Evolutionary conservation across 2,113 vertebrate species (phyloP), one percentile per base, ranked within the genome.

Genomic region (Lepus timidus): DNA sequence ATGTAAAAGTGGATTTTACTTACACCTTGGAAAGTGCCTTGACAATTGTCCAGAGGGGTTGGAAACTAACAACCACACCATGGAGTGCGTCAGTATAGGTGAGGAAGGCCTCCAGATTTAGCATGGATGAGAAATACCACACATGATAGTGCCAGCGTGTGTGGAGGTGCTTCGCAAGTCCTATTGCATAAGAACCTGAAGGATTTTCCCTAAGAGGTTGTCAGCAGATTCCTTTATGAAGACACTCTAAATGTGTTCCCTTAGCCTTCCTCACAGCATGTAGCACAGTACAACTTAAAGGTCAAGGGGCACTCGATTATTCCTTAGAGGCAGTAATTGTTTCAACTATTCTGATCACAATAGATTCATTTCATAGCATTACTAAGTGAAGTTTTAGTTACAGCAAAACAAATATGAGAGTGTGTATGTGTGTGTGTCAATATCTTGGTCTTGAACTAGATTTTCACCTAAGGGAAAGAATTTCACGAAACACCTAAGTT

Each of bases 1-100:
- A 86, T 99, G 99, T 98, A 99, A 99, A 99, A 98, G 98, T 91
- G 99, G 99, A 82, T 99, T 99, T 98, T 99, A 99, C 98, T 99
- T 99, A 97, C 98, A 99, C 98, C 99, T 98, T 97, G 99, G 99
- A 96, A 99, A 99, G 98, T 99, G 99, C 98, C 99, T 99, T 98
- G 99, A 99, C 98, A 99, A 97, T 96, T 99, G 99, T 96, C 99
- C 99, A 1, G 99, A 99, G 61, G 99, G 99, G 91, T 97, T 99
- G 97, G 98, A 99, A 97, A 98, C 98, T 97, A 99, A 98, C 89
- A 99, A 99, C 93, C 98, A 99, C 79, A 99, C 99, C 0, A 99
- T 99, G 98, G 99, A 99, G 97, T 99, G 99, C 97, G 97, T 98
- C 78, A 98, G 97, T 75, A 98, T 99, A 33, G 99, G 99, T 99